phyloP scores from a whole-genome alignment of 2,888 invertebrate species.

The Reticulitermes lucifugus region DNA sequence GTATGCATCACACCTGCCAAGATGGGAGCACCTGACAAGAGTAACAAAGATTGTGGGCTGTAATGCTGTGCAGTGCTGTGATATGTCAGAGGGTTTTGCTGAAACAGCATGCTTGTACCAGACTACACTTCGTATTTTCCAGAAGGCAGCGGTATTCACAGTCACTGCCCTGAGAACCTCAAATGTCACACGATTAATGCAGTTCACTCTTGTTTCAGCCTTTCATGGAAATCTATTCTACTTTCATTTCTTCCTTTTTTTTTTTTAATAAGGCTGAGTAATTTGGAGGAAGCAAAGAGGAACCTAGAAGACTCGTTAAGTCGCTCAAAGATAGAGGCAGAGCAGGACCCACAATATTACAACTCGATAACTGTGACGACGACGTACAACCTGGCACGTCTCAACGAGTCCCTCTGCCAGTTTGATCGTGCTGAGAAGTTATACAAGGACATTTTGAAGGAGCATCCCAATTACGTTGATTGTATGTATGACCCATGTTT shows the following conservation, averaged over 20 bases:
- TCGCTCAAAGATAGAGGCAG: slow-evolving; percentile 85
- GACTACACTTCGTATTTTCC: no score
- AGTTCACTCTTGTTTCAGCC: no score
- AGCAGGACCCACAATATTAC: slow-evolving; percentile 93
- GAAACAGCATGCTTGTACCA: no score
- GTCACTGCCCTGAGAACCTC: no score
- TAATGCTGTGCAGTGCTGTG: no score
- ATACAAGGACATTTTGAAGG: slow-evolving; percentile 96
- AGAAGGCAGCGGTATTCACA: no score
- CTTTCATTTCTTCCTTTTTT: not conserved
- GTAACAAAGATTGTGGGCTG: no score
- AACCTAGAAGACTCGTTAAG: slow-evolving; percentile 88
- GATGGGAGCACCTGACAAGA: no score
- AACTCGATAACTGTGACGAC: slow-evolving; percentile 96
- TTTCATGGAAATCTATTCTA: not conserved
- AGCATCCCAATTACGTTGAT: slow-evolving; percentile 98
- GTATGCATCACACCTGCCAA: no score
- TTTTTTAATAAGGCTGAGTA: slow-evolving; percentile 73
- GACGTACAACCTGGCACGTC: slow-evolving; percentile 93
- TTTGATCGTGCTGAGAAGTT: slow-evolving; percentile 95
- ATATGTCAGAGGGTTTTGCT: no score
- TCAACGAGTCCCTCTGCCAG: slow-evolving; percentile 92
- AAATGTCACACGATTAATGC: no score
- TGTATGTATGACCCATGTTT: slow-evolving; percentile 65
- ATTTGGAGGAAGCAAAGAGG: slow-evolving; percentile 85